Percentiles rank a stretch among this genome's conserved stretches.
Evolutionary conservation across 2,113 vertebrate genomes (phyloP).

Genomic region (Crotalus horridus): DNA sequence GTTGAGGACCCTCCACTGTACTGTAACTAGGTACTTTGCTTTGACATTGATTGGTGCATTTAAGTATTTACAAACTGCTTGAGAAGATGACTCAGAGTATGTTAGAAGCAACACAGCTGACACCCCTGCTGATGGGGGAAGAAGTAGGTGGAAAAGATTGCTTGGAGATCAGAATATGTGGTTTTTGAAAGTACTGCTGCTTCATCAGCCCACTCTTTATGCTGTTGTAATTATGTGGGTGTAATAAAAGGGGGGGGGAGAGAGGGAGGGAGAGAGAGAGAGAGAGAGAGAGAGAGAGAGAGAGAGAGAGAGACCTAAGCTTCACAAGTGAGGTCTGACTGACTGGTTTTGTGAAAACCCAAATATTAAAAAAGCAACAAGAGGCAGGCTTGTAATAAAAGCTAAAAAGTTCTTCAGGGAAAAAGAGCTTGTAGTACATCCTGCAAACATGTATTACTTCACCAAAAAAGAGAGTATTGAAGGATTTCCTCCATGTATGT

Average conservation of each 20-base stretch:
- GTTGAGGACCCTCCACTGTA: slow-evolving; percentile 36
- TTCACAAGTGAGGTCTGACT: slow-evolving; percentile 59
- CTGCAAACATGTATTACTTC: background rate
- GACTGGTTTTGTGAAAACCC: slow-evolving; percentile 59
- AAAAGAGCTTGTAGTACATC: background rate
- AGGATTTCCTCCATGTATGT: background rate
- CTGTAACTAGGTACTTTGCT: slow-evolving; percentile 33
- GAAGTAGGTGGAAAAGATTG: slow-evolving; percentile 66
- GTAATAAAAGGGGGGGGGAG: slow-evolving; percentile 42
- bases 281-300: slow-evolving; percentile 32
- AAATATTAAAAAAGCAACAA: slow-evolving; percentile 52
- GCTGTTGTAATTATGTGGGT: slow-evolving; percentile 72
- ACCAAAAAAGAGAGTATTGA: background rate
- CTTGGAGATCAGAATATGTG: slow-evolving; percentile 68
- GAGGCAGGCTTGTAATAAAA: slow-evolving; percentile 33
- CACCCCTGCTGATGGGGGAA: slow-evolving; percentile 63
- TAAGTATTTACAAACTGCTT: slow-evolving; percentile 64
- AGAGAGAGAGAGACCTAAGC: slow-evolving; percentile 17
- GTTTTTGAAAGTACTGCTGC: slow-evolving; percentile 67
- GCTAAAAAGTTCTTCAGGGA: slow-evolving; percentile 19
- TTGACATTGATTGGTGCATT: slow-evolving; percentile 61
- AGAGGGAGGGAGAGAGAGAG: too few species aligned
- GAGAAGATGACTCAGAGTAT: slow-evolving; percentile 63
- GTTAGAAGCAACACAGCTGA: slow-evolving; percentile 64
- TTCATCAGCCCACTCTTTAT: slow-evolving; percentile 70